Evolutionary conservation across 2,797 vertebrate genomes (phyloP).

Genomic region (Agapornis canus): DNA sequence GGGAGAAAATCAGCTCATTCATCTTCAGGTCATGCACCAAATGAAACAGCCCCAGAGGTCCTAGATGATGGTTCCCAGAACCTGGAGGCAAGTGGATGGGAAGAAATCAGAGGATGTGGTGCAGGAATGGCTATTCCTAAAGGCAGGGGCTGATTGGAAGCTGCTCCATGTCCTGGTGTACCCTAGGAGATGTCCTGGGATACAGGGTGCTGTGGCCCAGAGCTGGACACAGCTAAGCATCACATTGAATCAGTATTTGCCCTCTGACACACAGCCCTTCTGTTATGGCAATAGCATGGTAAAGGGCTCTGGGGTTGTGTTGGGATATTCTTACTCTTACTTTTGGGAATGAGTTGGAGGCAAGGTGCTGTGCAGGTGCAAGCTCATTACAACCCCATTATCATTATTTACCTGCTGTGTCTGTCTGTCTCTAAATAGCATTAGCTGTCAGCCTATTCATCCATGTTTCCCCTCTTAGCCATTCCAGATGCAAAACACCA

Average conservation of each 20-base stretch:
- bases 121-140: neutral
- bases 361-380: constrained; percentile 38
- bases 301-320: neutral
- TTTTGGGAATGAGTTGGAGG: neutral
- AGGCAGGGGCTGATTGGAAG: neutral
- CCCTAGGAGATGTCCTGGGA: neutral
- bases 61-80: neutral
- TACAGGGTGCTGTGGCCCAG: neutral
- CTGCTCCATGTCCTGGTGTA: accelerated
- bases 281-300: neutral
- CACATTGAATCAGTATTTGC: too few species aligned
- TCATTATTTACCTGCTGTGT: constrained; percentile 68
- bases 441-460: constrained; percentile 37
- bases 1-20: neutral
- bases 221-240: neutral
- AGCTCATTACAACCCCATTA: constrained; percentile 64
- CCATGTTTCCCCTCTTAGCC: neutral
- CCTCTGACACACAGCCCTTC: neutral
- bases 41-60: neutral
- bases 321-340: neutral
- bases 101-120: neutral
- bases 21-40: neutral
- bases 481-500: neutral
- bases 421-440: constrained; percentile 22
- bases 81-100: neutral